A percentile compares a stretch with the other conserved stretches of the same genome.
Conservation (phyloP, 2,888 invertebrate species). For the Malachius bipustulatus region DNA sequence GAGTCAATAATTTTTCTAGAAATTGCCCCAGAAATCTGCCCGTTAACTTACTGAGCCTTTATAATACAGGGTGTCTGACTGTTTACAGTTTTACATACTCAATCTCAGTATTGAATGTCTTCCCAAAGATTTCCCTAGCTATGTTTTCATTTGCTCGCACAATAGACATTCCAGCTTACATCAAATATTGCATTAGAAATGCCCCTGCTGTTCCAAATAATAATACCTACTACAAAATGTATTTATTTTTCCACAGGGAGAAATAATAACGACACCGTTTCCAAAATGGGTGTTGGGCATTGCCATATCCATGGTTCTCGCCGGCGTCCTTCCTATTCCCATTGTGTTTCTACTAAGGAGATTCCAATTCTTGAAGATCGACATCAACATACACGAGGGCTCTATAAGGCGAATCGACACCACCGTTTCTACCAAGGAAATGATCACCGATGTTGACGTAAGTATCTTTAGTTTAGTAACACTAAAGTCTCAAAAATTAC, state of each 20-base stretch:
- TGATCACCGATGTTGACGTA: constrained; percentile 89
- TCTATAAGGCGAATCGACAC: constrained; percentile 86
- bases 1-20: too few relatives aligned
- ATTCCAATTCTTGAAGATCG: constrained; percentile 79
- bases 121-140: too few relatives aligned
- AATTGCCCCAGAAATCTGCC: too few relatives aligned
- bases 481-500: too few relatives aligned
- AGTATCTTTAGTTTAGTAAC: constrained; percentile 41
- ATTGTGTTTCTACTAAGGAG: constrained; percentile 73
- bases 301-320: constrained; percentile 63
- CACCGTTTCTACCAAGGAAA: constrained; percentile 86
- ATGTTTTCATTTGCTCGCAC: too few relatives aligned
- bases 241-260: too few relatives aligned
- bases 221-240: too few relatives aligned
- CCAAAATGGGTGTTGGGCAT: constrained; percentile 73
- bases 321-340: constrained; percentile 75
- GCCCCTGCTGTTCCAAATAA: constrained; percentile 24
- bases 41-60: too few relatives aligned
- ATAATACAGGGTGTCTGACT: too few relatives aligned
- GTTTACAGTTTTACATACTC: too few relatives aligned
- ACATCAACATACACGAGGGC: constrained; percentile 83
- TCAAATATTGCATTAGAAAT: not conserved
- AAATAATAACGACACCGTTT: constrained; percentile 52
- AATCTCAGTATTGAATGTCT: too few relatives aligned
- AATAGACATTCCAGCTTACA: not conserved